Evolutionary conservation across 1,140 invertebrate genomes (phyloP).

Genomic region (Hycleus phaleratus): DNA sequence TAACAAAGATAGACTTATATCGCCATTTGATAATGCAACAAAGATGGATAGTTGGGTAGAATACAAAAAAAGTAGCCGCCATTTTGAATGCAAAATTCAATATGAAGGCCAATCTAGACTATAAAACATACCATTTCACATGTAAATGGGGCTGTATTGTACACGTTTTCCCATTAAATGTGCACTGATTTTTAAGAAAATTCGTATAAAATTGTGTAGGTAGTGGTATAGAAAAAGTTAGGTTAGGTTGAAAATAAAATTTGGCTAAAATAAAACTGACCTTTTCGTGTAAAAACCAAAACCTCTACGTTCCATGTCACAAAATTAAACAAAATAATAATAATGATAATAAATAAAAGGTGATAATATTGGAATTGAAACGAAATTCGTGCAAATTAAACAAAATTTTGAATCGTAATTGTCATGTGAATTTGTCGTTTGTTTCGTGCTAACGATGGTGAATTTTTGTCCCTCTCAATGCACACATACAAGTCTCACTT

Average conservation of each 20-base stretch:
- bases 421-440: neutral
- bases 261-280: conserved; percentile 35
- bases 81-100: conserved; percentile 22
- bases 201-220: neutral
- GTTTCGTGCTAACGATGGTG: too few species aligned
- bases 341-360: neutral
- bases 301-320: conserved; percentile 40
- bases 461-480: too few species aligned
- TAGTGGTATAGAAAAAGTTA: too few species aligned
- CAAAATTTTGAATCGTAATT: neutral
- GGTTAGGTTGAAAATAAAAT: conserved; percentile 8
- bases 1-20: too few species aligned
- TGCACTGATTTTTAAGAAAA: neutral
- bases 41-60: neutral
- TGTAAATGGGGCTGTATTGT: neutral
- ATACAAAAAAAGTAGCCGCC: conserved; percentile 13
- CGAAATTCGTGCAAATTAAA: neutral
- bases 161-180: neutral
- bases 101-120: conserved; percentile 10
- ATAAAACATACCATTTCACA: conserved; percentile 18
- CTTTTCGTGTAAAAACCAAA: conserved; percentile 42
- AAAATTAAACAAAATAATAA: conserved; percentile 24
- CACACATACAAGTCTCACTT: too few species aligned
- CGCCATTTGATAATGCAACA: too few species aligned
- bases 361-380: neutral